Base-by-base conservation (phyloP, 1,140 invertebrate genomes). In the Monochamus saltuarius region DNA sequence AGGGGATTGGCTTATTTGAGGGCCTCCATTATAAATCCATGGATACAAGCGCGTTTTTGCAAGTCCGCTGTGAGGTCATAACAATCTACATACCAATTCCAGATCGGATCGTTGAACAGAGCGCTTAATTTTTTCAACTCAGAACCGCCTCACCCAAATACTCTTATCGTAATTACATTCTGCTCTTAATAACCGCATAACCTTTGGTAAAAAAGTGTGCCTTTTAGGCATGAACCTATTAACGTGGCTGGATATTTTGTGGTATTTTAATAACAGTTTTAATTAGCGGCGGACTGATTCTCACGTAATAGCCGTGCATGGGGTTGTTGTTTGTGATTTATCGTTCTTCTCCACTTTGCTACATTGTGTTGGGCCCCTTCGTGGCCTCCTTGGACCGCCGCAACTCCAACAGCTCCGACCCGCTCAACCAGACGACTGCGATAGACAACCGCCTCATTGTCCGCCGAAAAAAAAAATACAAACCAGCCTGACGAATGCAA, bases 311-410 rank as follows among this genome's bases (percentile, higher is more conserved):
- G 53, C 50, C 49, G 43, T 43, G 51, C 43, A 52, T 58, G 57
- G 57, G 50, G 43, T 57, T 17, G 54, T 54, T 56, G 11, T 46
- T 49, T 35, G 58, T 64, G 62, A 64, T 64, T 64, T 64, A 64
- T 55, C 38, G 50, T 60, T 47, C 37, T 59, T 45, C 38, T 3
- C 53, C 16, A 49, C 35, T 43, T 55, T 38, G 51, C 45, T 56
- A 56, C 56, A 55, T 53, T 60, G 62, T 60, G 22, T 40, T 29
- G 43, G 7, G 10, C 14, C 17, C 42, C 42, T 13, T 43, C 17
- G 4, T 8, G 39, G 39, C 17, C 10, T 47, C 19, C 45, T 47
- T 47, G 17, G 19, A 47, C 29, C 29, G 45, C 45, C n/a, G 45
- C 14, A 8, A 40, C 2, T 2, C 39, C 14, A 11, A 14, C 11